These are phyloP conservation scores for Drosophila novamexicana DNA, from an alignment of 1,140 invertebrate species.

Conservation along the genomic window DNA sequence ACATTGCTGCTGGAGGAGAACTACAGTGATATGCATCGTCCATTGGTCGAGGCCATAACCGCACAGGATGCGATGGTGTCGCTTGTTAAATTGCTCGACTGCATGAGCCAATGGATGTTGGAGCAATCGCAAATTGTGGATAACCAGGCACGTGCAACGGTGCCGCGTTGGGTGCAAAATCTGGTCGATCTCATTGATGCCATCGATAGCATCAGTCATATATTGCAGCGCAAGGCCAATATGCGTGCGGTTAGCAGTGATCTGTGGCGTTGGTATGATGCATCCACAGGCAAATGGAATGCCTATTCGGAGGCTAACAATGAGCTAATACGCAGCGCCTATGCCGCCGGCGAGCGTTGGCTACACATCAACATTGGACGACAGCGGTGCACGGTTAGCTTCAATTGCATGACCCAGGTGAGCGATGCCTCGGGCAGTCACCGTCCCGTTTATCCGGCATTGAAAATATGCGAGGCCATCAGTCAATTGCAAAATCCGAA, in stretches of 20 bases:
- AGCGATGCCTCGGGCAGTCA: slow-evolving; percentile 93
- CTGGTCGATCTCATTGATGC: slow-evolving; percentile 91
- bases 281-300: slow-evolving; percentile 92
- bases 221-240: slow-evolving; percentile 89
- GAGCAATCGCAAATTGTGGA: slow-evolving; percentile 41
- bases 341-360: slow-evolving; percentile 90
- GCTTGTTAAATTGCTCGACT: slow-evolving; percentile 67
- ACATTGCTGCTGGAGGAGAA: slow-evolving; percentile 91
- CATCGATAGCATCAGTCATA: slow-evolving; percentile 91
- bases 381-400: slow-evolving; percentile 92
- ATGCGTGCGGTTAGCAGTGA: slow-evolving; percentile 89
- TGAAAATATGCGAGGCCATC: slow-evolving; percentile 84
- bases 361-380: slow-evolving; percentile 91
- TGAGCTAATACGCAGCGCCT: slow-evolving; percentile 93
- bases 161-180: slow-evolving; percentile 93
- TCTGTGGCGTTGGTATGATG: slow-evolving; percentile 95
- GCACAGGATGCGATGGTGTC: slow-evolving; percentile 69
- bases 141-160: slow-evolving; percentile 47
- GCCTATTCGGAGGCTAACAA: slow-evolving; percentile 91
- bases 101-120: slow-evolving; percentile 69
- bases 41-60: slow-evolving; percentile 67
- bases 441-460: slow-evolving; percentile 91
- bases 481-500: slow-evolving; percentile 42
- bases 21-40: slow-evolving; percentile 87
- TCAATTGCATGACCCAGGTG: slow-evolving; percentile 93